Evolutionary conservation across 2,797 vertebrate genomes (phyloP), one percentile per base, ranked within the genome.

Genomic region (Eupleurogrammus muticus): DNA sequence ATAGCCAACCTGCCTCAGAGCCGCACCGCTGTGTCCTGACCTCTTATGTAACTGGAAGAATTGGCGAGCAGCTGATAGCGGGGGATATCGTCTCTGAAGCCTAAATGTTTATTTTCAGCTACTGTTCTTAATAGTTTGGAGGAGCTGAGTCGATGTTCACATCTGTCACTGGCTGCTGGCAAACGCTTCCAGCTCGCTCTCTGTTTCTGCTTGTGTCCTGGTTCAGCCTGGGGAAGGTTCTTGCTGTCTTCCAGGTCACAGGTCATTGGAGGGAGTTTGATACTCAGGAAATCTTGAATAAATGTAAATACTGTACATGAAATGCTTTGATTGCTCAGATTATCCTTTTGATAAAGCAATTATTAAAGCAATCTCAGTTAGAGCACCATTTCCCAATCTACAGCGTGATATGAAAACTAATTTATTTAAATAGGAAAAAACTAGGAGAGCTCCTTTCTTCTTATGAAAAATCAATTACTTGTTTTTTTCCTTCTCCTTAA

Each of bases 21-120:
- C 49, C 48, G 28, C 75, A 50, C 68, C 36, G 20, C 54, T 48
- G 73, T 24, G 68, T 64, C 57, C 75, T 80, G 73, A 73, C 70
- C 66, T 57, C 66, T 89, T 87, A 85, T 73, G 73, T 81, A 86
- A 90, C 35, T 0, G 64, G 8, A 55, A 67, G 78, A 70, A 35
- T 74, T 78, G 79, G 78, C 58, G 60, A 77, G 82, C 47, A 69
- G 50, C 62, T 74, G 80, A 79, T 73, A 71, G 74, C 46, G 70
- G 69, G 56, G 56, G 74, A 67, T 72, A 60, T 71, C 24, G 77
- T 83, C 75, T 84, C 79, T 47, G 65, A 72, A 80, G 75, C 81
- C 80, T 40, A 34, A 81, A 79, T 87, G 82, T 90, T 88, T 89
- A 86, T 86, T 87, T 85, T 85, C 74, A 67, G 88, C 80, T 60